These are phyloP conservation scores for Ariopsis seemanni DNA, from an alignment of 2,113 vertebrate genomes.

Conservation along the genomic window DNA sequence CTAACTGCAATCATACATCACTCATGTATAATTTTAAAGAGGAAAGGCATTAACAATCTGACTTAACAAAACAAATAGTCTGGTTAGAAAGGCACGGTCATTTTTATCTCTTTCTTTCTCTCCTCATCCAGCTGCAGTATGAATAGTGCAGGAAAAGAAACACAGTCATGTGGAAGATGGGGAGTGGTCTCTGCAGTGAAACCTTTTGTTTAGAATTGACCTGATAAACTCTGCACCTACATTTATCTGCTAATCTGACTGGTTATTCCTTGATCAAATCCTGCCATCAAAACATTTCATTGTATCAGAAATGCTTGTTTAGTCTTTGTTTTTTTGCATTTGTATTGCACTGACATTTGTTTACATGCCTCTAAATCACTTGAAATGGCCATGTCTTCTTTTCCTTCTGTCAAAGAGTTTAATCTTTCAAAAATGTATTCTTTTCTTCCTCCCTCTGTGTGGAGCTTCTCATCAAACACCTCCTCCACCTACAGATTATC, in stretches of 20 bases:
- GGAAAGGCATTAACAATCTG: neutral
- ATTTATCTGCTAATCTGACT: neutral
- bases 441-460: neutral
- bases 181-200: constrained; percentile 43
- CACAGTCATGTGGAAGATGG: constrained; percentile 1
- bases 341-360: neutral
- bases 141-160: neutral
- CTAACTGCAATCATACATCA: too few relatives aligned
- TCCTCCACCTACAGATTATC: constrained; percentile 22
- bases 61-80: neutral
- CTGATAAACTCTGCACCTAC: neutral
- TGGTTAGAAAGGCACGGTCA: neutral
- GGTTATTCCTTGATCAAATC: neutral
- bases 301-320: neutral
- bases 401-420: neutral
- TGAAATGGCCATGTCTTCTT: neutral
- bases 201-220: constrained; percentile 36
- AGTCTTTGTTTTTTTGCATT: neutral
- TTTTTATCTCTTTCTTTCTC: neutral
- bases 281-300: neutral
- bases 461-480: neutral
- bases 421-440: neutral
- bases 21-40: neutral
- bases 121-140: neutral
- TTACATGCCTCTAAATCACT: neutral